Base-by-base conservation (phyloP, 35 echinoderm and acorn worm species). In the Hemicentrotus pulcherrimus region DNA sequence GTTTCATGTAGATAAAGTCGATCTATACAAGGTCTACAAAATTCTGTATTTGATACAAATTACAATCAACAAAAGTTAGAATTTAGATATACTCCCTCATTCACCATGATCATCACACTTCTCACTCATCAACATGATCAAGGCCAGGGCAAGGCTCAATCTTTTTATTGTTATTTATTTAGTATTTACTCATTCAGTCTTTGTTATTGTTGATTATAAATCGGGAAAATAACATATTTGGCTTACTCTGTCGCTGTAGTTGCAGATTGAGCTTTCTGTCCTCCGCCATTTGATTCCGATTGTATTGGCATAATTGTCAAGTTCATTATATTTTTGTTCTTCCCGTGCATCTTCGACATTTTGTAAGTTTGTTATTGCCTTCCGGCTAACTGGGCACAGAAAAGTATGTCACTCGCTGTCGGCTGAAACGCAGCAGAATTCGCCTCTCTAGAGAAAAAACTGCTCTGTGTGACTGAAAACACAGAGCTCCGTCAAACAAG, bases 271-370 rank as follows among this genome's bases (percentile, higher is more conserved):
- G 91, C 5, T 31, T 93, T 93, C 11, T 93, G 45, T 12, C 91
- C 91, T 2, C 46, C 91, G 11, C 91, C 91, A 58, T 93, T 93
- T 13, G 91, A 93, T 93, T 93, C 91, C 46, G 91, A 24, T 93
- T 46, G 88, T 90, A 90, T 31, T 18, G 91, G 91, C 48, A 31
- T 93, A n/a, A 93, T 46, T 31, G 91, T 93, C 91, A 93, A 58
- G 30, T 93, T 93, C 91, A 46, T n/a, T 13, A 93, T 9, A 47
- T 93, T 93, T 33, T 50, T 93, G 46, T 93, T 93, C 91, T 58
- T 93, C 5, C 88, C 88, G 15, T 45, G 88, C 88, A 24, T 45
- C 88, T 90, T 90, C 31, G 46, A 90, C 46, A 90, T 90, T 90
- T 47, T 90, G 32, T 90, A 11, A 90, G 32, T 90, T 47, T 47